Conservation (phyloP, 2,797 vertebrate genomes). For the Hypotaenidia okinawae region DNA sequence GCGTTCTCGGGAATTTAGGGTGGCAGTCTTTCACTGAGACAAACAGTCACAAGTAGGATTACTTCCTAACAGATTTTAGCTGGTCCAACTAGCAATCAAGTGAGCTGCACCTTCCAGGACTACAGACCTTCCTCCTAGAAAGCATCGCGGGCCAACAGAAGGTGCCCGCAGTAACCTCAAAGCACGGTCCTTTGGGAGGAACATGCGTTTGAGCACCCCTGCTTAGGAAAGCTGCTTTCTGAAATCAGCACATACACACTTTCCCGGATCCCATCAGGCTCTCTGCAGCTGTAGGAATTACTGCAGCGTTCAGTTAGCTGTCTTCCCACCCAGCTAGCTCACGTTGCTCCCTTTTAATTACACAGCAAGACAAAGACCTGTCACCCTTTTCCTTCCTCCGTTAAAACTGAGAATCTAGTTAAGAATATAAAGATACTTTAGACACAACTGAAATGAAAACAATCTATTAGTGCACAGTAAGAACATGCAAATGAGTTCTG, state of each 20-base stretch:
- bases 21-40: conserved; percentile 21
- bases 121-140: not conserved
- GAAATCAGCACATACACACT: not conserved
- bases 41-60: not conserved
- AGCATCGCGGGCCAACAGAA: not conserved
- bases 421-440: conserved; percentile 72
- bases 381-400: conserved; percentile 67
- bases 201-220: not conserved
- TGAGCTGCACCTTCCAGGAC: conserved; percentile 18
- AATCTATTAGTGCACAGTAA: conserved; percentile 60
- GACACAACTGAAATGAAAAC: conserved; percentile 71
- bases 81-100: conserved; percentile 14
- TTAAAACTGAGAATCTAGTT: conserved; percentile 64
- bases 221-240: conserved; percentile 1
- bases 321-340: not conserved
- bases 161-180: not conserved
- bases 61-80: not conserved
- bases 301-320: not conserved
- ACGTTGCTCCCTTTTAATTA: conserved; percentile 11
- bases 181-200: not conserved
- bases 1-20: conserved; percentile 67
- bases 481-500: conserved; percentile 60
- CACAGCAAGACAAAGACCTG: conserved; percentile 40
- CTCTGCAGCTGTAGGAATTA: not conserved
- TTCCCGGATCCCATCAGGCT: not conserved